Conservation (phyloP, 2,113 vertebrate species). For the Brienomyrus longianalis region DNA sequence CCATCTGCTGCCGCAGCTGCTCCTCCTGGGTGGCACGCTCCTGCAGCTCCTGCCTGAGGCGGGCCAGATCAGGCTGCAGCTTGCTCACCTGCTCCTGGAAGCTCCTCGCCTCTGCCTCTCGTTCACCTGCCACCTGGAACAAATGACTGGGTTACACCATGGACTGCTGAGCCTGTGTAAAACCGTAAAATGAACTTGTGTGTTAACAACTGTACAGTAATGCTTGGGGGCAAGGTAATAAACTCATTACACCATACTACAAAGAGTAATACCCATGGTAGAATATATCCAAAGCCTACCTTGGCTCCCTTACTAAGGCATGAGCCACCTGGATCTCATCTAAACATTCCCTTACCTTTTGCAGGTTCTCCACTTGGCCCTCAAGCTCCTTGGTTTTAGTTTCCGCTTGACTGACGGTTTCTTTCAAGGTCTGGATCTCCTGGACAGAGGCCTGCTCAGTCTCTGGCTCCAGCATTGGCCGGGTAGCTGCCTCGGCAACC, state of each 20-base stretch:
- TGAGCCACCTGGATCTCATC: neutral
- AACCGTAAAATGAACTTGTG: neutral
- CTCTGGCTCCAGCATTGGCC: slow-evolving; percentile 69
- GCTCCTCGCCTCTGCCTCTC: slow-evolving; percentile 69
- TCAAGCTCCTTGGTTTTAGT: slow-evolving; percentile 71
- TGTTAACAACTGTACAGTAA: neutral
- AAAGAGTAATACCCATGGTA: neutral
- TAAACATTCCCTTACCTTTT: slow-evolving; percentile 61
- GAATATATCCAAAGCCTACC: neutral
- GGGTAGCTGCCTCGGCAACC: slow-evolving; percentile 67
- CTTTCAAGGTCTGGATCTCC: slow-evolving; percentile 78
- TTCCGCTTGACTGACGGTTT: slow-evolving; percentile 74
- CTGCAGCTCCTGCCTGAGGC: slow-evolving; percentile 81
- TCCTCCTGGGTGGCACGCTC: slow-evolving; percentile 80
- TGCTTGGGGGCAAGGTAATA: neutral
- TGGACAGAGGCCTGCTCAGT: slow-evolving; percentile 75
- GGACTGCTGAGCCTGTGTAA: too few species aligned
- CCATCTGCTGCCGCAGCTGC: slow-evolving; percentile 77
- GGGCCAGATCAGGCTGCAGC: slow-evolving; percentile 72
- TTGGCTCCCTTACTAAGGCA: neutral
- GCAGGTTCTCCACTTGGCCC: slow-evolving; percentile 74
- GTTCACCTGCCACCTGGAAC: slow-evolving; percentile 71
- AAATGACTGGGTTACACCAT: slow-evolving; percentile 22
- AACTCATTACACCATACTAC: neutral
- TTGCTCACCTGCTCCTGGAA: slow-evolving; percentile 76